Percentiles rank a stretch among this genome's conserved stretches.
phyloP scores from a whole-genome alignment of 1,140 invertebrate species.

The Apis laboriosa region DNA sequence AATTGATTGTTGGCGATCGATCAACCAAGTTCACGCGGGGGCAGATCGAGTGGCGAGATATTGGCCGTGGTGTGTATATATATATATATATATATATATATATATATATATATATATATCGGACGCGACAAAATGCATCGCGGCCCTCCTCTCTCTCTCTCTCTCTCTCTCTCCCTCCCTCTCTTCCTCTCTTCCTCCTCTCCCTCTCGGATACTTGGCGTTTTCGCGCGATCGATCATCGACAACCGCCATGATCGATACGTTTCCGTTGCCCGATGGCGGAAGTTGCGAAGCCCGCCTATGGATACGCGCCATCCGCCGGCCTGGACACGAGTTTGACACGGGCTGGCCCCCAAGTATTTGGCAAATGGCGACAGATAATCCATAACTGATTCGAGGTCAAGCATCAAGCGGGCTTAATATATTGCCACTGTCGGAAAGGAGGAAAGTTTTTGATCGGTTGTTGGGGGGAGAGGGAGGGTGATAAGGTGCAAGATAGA shows the following conservation, averaged over 20 bases:
- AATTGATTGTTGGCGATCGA: constrained; percentile 66
- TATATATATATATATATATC: too few relatives aligned
- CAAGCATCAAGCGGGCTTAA: neutral
- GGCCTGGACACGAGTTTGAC: constrained; percentile 58
- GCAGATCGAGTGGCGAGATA: constrained; percentile 63
- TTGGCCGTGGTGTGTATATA: constrained; percentile 20
- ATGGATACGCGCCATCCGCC: constrained; percentile 28
- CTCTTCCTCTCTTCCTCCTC: too few relatives aligned
- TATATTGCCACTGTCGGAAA: neutral
- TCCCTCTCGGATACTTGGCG: constrained; percentile 47
- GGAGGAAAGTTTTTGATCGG: neutral
- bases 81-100: too few relatives aligned
- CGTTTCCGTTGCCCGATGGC: constrained; percentile 38
- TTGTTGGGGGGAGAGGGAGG: too few relatives aligned
- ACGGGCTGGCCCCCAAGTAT: constrained; percentile 20
- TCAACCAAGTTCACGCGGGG: constrained; percentile 58
- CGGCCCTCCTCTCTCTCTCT: neutral
- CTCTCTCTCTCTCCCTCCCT: too few relatives aligned
- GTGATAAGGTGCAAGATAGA: too few relatives aligned
- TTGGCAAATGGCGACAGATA: constrained; percentile 28
- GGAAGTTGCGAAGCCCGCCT: constrained; percentile 35
- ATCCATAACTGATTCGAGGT: constrained; percentile 9
- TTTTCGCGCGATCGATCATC: constrained; percentile 62
- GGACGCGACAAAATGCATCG: constrained; percentile 61
- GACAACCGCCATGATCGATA: constrained; percentile 59